Conservation (phyloP, 2,888 invertebrate genomes). For the Sphaeridia pumilis region DNA sequence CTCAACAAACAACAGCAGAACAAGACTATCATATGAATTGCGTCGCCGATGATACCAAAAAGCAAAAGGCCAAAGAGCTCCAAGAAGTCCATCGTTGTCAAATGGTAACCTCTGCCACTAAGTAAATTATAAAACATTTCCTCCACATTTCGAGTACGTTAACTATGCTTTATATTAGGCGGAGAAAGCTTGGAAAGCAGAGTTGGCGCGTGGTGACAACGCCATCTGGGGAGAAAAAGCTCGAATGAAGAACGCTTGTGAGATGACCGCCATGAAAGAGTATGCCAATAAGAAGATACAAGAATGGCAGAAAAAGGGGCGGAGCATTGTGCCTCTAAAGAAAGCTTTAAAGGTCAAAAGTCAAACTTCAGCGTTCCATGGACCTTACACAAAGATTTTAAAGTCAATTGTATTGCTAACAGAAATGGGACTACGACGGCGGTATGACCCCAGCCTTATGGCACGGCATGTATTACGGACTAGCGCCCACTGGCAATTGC, state of each 20-base stretch:
- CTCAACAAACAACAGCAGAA: slow-evolving; percentile 19
- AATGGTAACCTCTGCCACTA: slow-evolving; percentile 24
- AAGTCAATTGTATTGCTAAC: not conserved
- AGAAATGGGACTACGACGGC: slow-evolving; percentile 32
- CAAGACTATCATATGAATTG: slow-evolving; percentile 24
- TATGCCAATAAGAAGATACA: slow-evolving; percentile 28
- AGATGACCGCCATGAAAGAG: slow-evolving; percentile 32
- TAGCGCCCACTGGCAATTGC: too few species aligned
- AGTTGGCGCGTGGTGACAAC: slow-evolving; percentile 8
- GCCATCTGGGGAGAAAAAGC: slow-evolving; percentile 21
- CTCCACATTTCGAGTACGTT: not conserved
- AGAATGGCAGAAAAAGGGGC: slow-evolving; percentile 30
- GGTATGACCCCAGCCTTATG: slow-evolving; percentile 18
- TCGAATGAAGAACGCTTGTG: slow-evolving; percentile 23
- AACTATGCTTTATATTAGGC: slow-evolving; percentile 9
- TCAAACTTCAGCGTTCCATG: not conserved
- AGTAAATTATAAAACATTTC: not conserved
- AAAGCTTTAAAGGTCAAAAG: slow-evolving; percentile 29
- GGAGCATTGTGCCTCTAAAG: slow-evolving; percentile 23
- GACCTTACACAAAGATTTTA: not conserved
- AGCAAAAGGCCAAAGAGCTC: slow-evolving; percentile 24
- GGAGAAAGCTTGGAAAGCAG: slow-evolving; percentile 18
- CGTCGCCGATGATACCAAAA: slow-evolving; percentile 15
- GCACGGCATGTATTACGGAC: not conserved
- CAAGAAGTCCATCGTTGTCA: slow-evolving; percentile 21